Base-by-base conservation (phyloP, 2,797 vertebrate genomes). In the Pseudochaenichthys georgianus region DNA sequence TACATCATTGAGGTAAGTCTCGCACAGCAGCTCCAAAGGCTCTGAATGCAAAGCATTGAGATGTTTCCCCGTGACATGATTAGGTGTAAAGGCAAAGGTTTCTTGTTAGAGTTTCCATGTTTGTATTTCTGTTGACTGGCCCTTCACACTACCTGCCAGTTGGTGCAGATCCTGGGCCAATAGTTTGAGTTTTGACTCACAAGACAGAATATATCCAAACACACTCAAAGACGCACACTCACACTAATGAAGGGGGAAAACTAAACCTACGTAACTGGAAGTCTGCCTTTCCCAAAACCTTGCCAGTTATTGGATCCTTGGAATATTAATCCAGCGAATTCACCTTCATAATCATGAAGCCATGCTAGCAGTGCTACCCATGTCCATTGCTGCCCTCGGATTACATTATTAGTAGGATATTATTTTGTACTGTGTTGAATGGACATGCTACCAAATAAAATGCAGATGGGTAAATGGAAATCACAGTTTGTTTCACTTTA, bases 1-100 rank as follows among this genome's bases (percentile, higher is more conserved):
- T 98, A 98, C 87, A 98, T 94, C 78, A 94, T 94, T 2, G 93
- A 94, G 91, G 93, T 95, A 96, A 96, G 97, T 96, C 89, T 50
- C 62, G 45, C 50, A 62, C 70, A 13, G 57, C 17, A 9, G 45
- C 50, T 74, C 11, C 42, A 28, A n/a, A 48, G 21, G 47, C 51
- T 13, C 53, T 77, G 63, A 84, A 77, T 65, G 71, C 73, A 76
- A 64, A 63, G 71, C 75, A 53, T 75, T 75, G 62, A 74, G 34
- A 45, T 69, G 51, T 55, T 73, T 66, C 64, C 61, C 58, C 71
- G 60, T 66, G 31, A 62, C 70, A 71, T 54, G 62, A 77, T 83
- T 73, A 59, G 43, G 68, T 76, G 63, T 74, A 69, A 70, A 87
- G 73, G 78, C 64, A 84, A 78, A 77, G 63, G 73, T 76, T 83